Evolutionary conservation across 1,140 invertebrate species (phyloP).

Genomic region (Vanessa atalanta): DNA sequence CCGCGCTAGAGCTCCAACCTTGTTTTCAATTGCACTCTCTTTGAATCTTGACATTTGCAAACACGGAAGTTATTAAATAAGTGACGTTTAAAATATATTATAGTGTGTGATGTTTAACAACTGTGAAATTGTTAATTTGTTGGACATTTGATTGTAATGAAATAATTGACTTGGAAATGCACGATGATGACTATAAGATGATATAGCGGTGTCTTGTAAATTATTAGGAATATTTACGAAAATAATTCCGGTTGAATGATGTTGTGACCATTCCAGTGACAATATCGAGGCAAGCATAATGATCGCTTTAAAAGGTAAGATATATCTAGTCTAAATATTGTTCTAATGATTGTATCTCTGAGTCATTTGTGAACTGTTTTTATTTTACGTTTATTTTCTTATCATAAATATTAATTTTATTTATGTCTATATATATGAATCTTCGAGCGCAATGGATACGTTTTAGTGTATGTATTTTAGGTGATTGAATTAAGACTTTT

Average conservation of each 20-base stretch:
- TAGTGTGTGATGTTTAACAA: slow-evolving; percentile 23
- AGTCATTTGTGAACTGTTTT: background rate
- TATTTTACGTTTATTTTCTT: background rate
- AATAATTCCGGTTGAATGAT: slow-evolving; percentile 22
- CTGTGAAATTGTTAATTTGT: slow-evolving; percentile 14
- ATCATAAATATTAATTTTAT: no score
- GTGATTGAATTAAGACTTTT: no score
- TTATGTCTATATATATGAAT: no score
- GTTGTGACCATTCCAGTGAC: slow-evolving; percentile 50
- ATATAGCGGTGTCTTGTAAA: slow-evolving; percentile 10
- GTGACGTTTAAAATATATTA: slow-evolving; percentile 12
- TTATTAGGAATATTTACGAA: background rate
- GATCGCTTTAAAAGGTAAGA: slow-evolving; percentile 66
- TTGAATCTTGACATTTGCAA: slow-evolving; percentile 62
- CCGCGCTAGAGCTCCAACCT: slow-evolving; percentile 71
- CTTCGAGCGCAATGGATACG: no score
- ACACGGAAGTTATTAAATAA: slow-evolving; percentile 31
- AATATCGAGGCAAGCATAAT: slow-evolving; percentile 51
- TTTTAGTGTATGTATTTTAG: no score
- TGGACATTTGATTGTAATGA: background rate
- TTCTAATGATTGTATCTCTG: background rate
- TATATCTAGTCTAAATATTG: background rate
- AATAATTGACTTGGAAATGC: slow-evolving; percentile 14
- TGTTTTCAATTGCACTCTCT: slow-evolving; percentile 74
- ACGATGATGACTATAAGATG: slow-evolving; percentile 35